These are phyloP conservation scores for Ailuropoda melanoleuca DNA, from an alignment of 2,113 vertebrate species.

Conservation along the genomic window DNA sequence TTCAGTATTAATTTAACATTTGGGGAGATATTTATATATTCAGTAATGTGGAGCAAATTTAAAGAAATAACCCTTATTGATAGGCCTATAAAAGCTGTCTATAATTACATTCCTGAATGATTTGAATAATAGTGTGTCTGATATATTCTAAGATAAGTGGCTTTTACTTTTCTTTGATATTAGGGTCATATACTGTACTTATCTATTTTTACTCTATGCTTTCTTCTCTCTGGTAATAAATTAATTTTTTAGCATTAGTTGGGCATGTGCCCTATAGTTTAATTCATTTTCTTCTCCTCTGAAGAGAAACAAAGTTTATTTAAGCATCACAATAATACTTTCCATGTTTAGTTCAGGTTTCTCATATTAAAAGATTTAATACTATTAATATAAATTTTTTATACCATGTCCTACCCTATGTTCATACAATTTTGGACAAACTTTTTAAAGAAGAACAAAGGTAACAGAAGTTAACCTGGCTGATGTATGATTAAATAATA, in stretches of 20 bases:
- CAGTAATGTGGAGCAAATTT: slow-evolving; percentile 71
- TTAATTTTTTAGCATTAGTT: slow-evolving; percentile 86
- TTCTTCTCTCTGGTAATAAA: slow-evolving; percentile 89
- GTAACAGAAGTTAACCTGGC: slow-evolving; percentile 17
- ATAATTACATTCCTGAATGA: slow-evolving; percentile 88
- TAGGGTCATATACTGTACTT: slow-evolving; percentile 89
- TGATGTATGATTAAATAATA: background rate
- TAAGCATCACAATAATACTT: slow-evolving; percentile 57
- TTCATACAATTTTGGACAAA: background rate
- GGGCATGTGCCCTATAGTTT: slow-evolving; percentile 77
- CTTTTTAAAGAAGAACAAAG: slow-evolving; percentile 24
- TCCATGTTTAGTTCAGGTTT: slow-evolving; percentile 11
- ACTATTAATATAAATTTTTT: slow-evolving; percentile 54
- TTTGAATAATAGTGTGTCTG: slow-evolving; percentile 89
- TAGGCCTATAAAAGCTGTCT: slow-evolving; percentile 89
- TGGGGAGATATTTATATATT: slow-evolving; percentile 70
- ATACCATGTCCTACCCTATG: background rate
- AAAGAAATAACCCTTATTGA: slow-evolving; percentile 77
- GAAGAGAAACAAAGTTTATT: slow-evolving; percentile 76
- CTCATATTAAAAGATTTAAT: slow-evolving; percentile 59
- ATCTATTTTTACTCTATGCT: slow-evolving; percentile 90
- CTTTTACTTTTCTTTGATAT: slow-evolving; percentile 82
- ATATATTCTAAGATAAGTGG: slow-evolving; percentile 81
- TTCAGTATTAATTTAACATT: slow-evolving; percentile 49
- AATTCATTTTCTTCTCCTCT: slow-evolving; percentile 76